These are phyloP conservation scores for Tragelaphus oryx DNA, from an alignment of 2,797 vertebrate genomes.

Conservation along the genomic window DNA sequence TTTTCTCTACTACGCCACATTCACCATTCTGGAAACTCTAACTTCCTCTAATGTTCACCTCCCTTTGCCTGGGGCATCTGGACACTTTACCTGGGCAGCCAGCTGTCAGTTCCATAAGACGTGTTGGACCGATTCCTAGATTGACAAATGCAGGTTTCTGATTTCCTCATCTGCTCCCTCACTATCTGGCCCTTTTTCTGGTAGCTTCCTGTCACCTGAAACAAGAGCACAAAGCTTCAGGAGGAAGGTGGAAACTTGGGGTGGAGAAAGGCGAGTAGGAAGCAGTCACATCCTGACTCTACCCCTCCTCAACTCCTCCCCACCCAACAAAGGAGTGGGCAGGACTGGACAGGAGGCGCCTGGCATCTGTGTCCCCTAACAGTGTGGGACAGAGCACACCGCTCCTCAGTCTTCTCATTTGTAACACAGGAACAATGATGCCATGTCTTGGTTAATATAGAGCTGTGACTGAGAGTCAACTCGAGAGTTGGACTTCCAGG, in stretches of 20 bases:
- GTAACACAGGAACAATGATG: neutral
- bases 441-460: neutral
- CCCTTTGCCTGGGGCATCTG: neutral
- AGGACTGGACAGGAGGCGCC: neutral
- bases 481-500: neutral
- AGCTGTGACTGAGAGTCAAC: neutral
- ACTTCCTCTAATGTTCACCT: neutral
- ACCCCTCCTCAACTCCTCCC: neutral
- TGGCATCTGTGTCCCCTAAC: neutral
- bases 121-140: conserved; percentile 49
- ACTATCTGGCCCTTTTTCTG: conserved; percentile 36
- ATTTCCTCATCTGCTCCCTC: conserved; percentile 58
- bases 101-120: conserved; percentile 35
- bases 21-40: conserved; percentile 25
- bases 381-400: neutral
- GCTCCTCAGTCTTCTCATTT: neutral
- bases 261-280: neutral
- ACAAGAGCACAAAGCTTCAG: neutral
- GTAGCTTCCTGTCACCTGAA: conserved; percentile 56
- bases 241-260: conserved; percentile 34
- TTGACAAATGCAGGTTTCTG: conserved; percentile 57
- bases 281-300: neutral
- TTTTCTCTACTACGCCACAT: neutral
- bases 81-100: conserved; percentile 18
- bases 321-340: neutral